A percentile compares a stretch with the other conserved stretches of the same genome.
Conservation (phyloP, 1,140 invertebrate genomes). For the Drosophila repleta region DNA sequence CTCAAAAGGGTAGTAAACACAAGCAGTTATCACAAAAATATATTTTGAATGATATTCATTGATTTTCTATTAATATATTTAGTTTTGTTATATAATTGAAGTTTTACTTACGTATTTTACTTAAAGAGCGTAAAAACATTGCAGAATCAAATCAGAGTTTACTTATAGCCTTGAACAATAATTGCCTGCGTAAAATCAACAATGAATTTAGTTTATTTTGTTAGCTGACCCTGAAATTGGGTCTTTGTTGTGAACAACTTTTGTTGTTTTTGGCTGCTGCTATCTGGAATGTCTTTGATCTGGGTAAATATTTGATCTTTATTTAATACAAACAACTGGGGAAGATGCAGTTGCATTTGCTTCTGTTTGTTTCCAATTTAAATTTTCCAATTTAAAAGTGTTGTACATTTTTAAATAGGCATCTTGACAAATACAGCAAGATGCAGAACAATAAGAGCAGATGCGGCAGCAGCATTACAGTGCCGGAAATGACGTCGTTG, state of each 20-base stretch:
- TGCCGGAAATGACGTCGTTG: constrained; percentile 68
- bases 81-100: too few species aligned
- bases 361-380: constrained; percentile 56
- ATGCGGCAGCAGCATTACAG: constrained; percentile 27
- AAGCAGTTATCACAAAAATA: too few species aligned
- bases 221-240: not conserved
- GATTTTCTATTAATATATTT: too few species aligned
- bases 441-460: constrained; percentile 36
- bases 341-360: constrained; percentile 12
- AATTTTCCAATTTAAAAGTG: constrained; percentile 66
- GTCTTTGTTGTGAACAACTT: constrained; percentile 42
- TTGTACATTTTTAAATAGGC: constrained; percentile 76
- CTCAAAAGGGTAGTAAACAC: not conserved
- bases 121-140: too few species aligned
- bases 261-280: constrained; percentile 39
- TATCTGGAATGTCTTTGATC: constrained; percentile 52
- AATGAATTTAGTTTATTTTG: not conserved
- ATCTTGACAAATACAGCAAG: constrained; percentile 46
- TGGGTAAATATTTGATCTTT: constrained; percentile 73
- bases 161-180: too few species aligned
- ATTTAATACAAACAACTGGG: constrained; percentile 36
- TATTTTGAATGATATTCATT: too few species aligned
- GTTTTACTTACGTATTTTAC: too few species aligned
- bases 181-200: too few species aligned
- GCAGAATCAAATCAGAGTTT: too few species aligned